phyloP scores from a whole-genome alignment of 1,140 invertebrate species.

The Lepeophtheirus salmonis region DNA sequence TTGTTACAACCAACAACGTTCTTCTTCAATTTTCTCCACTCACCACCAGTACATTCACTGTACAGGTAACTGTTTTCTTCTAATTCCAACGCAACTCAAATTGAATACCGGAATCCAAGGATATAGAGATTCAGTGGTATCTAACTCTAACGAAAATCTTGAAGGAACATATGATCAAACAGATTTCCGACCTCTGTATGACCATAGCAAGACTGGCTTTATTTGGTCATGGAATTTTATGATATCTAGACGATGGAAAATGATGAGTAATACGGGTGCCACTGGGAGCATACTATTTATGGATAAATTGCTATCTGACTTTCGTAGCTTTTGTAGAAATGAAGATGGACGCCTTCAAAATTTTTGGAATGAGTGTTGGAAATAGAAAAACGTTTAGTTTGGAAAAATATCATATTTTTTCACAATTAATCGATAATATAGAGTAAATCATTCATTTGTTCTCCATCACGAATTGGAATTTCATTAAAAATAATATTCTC shows the following conservation, averaged over 20 bases:
- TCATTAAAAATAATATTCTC: no score
- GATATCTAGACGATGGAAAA: constrained; percentile 14
- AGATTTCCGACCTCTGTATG: not conserved
- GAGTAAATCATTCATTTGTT: no score
- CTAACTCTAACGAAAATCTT: not conserved
- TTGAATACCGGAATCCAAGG: not conserved
- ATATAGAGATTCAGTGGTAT: not conserved
- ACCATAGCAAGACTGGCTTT: constrained; percentile 9
- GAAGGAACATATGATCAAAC: not conserved
- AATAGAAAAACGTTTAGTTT: no score
- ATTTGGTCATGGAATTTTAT: constrained; percentile 17
- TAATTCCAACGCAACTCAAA: constrained; percentile 11
- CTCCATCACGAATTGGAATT: no score
- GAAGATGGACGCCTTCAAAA: not conserved
- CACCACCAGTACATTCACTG: constrained; percentile 15
- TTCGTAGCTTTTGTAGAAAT: constrained; percentile 11
- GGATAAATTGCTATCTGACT: constrained; percentile 12
- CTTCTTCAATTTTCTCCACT: not conserved
- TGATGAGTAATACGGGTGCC: constrained; percentile 1
- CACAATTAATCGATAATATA: no score
- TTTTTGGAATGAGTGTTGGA: constrained; percentile 5
- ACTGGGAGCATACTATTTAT: constrained; percentile 13
- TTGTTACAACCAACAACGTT: not conserved
- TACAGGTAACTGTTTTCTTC: constrained; percentile 13
- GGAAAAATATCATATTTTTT: no score